Percentiles rank a stretch among this genome's conserved stretches.
Conservation (phyloP, 2,888 invertebrate genomes). For the Pyrrhia umbra region DNA sequence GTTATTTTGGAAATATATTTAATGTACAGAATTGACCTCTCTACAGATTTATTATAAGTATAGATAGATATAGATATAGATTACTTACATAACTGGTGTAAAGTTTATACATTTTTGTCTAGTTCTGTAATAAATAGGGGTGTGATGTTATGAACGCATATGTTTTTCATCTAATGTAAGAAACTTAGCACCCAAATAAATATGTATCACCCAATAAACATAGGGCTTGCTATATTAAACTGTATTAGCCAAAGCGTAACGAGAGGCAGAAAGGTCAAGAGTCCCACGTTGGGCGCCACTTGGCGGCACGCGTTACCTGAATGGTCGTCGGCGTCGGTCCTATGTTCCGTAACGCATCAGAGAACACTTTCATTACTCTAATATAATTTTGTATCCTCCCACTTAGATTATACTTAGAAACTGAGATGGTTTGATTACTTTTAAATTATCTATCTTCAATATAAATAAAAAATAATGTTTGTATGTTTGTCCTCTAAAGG, state of each 20-base stretch:
- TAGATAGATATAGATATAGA: too few relatives aligned
- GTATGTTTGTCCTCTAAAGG: too few relatives aligned
- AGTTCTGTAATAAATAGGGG: too few relatives aligned
- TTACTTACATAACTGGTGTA: too few relatives aligned
- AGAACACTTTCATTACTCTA: slow-evolving; percentile 41
- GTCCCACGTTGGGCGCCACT: slow-evolving; percentile 61
- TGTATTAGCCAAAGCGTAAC: neutral
- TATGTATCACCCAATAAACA: neutral
- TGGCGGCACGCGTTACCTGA: slow-evolving; percentile 40
- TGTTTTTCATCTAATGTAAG: too few relatives aligned
- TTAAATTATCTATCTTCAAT: too few relatives aligned
- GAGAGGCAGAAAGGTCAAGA: slow-evolving; percentile 23
- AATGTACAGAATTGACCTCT: too few relatives aligned
- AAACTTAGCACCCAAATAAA: neutral
- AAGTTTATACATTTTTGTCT: too few relatives aligned
- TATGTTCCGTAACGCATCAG: slow-evolving; percentile 13
- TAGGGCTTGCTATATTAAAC: slow-evolving; percentile 6
- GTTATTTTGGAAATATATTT: too few relatives aligned
- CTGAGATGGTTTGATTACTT: neutral
- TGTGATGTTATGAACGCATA: too few relatives aligned
- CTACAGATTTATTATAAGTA: too few relatives aligned
- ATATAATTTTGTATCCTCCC: slow-evolving; percentile 49
- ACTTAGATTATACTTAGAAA: slow-evolving; percentile 13
- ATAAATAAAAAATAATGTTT: too few relatives aligned
- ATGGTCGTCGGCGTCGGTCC: slow-evolving; percentile 26